These are phyloP conservation scores for Aricia agestis DNA, from an alignment of 1,140 invertebrate species.

Conservation along the genomic window DNA sequence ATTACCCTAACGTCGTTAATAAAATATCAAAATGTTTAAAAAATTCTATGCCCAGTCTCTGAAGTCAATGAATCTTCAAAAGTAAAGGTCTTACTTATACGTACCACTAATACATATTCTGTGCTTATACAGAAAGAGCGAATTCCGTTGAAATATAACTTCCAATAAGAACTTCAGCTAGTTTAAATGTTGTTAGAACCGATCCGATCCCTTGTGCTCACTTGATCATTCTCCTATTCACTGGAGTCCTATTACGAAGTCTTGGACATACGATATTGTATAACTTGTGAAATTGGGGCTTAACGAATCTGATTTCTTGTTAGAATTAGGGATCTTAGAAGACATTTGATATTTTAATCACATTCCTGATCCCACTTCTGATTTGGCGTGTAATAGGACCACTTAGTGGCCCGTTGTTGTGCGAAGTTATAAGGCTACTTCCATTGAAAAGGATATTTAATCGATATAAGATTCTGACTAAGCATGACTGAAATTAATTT, in stretches of 20 bases:
- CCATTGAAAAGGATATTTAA: neutral
- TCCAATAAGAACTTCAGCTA: neutral
- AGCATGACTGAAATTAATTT: too few species aligned
- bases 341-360: slow-evolving; percentile 6
- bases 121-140: neutral
- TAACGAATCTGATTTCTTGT: slow-evolving; percentile 14
- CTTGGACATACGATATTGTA: slow-evolving; percentile 37
- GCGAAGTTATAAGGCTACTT: neutral
- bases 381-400: neutral
- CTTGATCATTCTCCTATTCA: slow-evolving; percentile 56
- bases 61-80: too few species aligned
- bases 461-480: too few species aligned
- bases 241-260: slow-evolving; percentile 53
- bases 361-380: neutral
- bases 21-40: too few species aligned
- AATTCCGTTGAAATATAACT: neutral
- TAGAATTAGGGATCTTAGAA: neutral
- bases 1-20: too few species aligned
- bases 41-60: too few species aligned
- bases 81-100: too few species aligned
- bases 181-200: neutral
- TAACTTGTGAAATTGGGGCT: slow-evolving; percentile 3
- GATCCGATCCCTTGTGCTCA: slow-evolving; percentile 38
- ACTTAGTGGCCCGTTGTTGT: neutral
- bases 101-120: too few species aligned